Percentiles rank a stretch among this genome's conserved stretches.
These are phyloP conservation scores for Xiphorhynchus erythropygius DNA, from an alignment of 2,797 vertebrate species.

Conservation along the genomic window DNA sequence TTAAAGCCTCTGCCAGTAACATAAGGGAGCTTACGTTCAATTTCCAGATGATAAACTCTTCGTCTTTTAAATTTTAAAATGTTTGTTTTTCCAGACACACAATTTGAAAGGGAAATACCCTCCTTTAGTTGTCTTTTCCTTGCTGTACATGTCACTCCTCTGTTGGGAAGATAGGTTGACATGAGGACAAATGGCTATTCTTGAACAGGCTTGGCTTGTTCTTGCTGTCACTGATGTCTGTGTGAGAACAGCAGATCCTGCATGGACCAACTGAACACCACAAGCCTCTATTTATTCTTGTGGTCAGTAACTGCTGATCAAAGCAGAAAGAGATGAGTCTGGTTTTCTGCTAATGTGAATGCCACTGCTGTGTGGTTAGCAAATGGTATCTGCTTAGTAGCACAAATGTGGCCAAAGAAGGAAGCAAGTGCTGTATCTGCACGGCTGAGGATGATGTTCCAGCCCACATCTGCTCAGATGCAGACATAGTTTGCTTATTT, in stretches of 20 bases:
- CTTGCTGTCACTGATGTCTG: background rate
- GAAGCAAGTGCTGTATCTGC: slow-evolving; percentile 29
- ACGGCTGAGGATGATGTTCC: background rate
- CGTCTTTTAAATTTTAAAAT: background rate
- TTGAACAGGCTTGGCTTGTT: background rate
- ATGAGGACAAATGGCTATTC: background rate
- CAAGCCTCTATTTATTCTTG: slow-evolving; percentile 4
- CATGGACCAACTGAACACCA: background rate
- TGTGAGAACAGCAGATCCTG: background rate
- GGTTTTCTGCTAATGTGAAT: slow-evolving; percentile 17
- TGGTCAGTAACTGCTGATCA: slow-evolving; percentile 41
- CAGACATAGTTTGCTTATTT: background rate
- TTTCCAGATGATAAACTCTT: background rate
- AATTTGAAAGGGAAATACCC: background rate
- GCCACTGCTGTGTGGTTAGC: slow-evolving; percentile 33
- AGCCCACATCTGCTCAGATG: slow-evolving; percentile 11
- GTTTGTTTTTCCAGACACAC: background rate
- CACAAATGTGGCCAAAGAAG: slow-evolving; percentile 28
- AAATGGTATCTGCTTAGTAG: slow-evolving; percentile 26
- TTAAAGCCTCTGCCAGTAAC: background rate
- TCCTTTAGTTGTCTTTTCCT: background rate
- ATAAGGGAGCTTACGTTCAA: background rate
- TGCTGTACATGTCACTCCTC: accelerated
- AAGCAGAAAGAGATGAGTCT: background rate
- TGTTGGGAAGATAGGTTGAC: background rate